Evolutionary conservation across 2,113 vertebrate genomes (phyloP), one percentile per base, ranked within the genome.

Genomic region (Coturnix japonica): DNA sequence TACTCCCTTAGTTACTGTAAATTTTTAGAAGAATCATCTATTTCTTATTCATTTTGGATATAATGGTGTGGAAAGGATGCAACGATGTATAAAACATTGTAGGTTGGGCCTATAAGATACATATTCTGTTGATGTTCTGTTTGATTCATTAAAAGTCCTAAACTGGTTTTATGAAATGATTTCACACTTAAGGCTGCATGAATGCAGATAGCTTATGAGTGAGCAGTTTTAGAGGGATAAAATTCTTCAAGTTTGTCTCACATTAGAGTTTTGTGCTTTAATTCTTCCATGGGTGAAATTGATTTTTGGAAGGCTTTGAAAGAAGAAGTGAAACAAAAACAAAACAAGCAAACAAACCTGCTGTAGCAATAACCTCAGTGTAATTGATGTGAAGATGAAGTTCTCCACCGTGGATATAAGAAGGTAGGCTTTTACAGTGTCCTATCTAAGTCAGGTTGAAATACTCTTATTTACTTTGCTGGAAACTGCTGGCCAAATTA

Each of bases 141-240:
- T 75, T 59, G 83, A 77, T 81, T 82, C 60, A 39, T 59, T 75
- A 41, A 75, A 85, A 84, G 67, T 79, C 91, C 64, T 37, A 81
- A 88, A 44, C 76, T 66, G 83, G 37, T 39, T 90, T 35, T 21
- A 37, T 35, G 39, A 65, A 83, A 81, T 60, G 47, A 67, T 81
- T 71, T 77, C 65, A 51, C 46, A 59, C 47, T 88, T 51, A 39
- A 73, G 64, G 53, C 39, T 83, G 28, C 60, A 22, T 16, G 63
- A 71, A 90, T 71, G 63, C 46, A 49, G 81, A 49, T 9, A 59
- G 25, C n/a, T 57, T n/a, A 44, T 33, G 26, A n/a, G 23, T 61
- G 39, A 64, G 51, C n/a, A 69, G 53, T 61, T 89, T 86, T 26
- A 90, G n/a, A 93, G 53, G 53, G 90, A 88, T 83, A 77, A 91